A percentile compares a stretch with the other conserved stretches of the same genome.
phyloP scores from a whole-genome alignment of 53 echinoderm and acorn worm species.

The Patiria pectinifera region DNA sequence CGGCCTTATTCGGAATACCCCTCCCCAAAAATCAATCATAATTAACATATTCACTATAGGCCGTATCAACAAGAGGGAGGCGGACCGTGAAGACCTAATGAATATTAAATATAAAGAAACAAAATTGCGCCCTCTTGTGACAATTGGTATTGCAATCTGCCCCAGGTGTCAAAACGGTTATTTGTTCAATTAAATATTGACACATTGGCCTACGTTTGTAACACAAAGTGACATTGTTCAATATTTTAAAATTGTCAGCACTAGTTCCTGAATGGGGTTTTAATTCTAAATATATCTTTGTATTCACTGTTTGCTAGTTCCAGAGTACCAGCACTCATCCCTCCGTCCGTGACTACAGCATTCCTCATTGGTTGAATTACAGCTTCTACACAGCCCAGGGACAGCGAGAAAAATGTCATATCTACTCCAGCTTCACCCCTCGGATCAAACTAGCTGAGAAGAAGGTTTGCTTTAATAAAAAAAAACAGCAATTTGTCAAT shows the following conservation, averaged over 20 bases:
- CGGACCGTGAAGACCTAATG: too few species aligned
- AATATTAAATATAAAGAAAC: too few species aligned
- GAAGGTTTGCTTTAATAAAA: constrained; percentile 14
- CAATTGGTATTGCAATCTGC: too few species aligned
- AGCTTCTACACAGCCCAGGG: constrained; percentile 90
- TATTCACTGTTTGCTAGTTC: constrained; percentile 66
- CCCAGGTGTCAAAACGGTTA: too few species aligned
- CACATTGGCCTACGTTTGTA: not conserved
- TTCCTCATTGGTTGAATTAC: constrained; percentile 96
- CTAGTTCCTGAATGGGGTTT: not conserved
- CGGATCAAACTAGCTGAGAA: constrained; percentile 86
- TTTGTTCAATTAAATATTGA: too few species aligned
- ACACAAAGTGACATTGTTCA: not conserved
- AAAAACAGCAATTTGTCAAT: too few species aligned
- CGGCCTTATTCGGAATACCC: too few species aligned
- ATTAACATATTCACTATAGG: too few species aligned
- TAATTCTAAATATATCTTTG: not conserved
- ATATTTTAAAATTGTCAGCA: too few species aligned
- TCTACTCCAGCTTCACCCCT: constrained; percentile 77
- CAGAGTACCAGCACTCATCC: constrained; percentile 70
- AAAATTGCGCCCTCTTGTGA: too few species aligned
- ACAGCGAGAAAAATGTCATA: constrained; percentile 70
- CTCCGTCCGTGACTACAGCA: constrained; percentile 83
- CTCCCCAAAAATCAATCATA: too few species aligned
- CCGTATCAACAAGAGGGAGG: too few species aligned